These are phyloP conservation scores for Mastomys natalensis DNA, from an alignment of 2,113 vertebrate species.

Conservation along the genomic window DNA sequence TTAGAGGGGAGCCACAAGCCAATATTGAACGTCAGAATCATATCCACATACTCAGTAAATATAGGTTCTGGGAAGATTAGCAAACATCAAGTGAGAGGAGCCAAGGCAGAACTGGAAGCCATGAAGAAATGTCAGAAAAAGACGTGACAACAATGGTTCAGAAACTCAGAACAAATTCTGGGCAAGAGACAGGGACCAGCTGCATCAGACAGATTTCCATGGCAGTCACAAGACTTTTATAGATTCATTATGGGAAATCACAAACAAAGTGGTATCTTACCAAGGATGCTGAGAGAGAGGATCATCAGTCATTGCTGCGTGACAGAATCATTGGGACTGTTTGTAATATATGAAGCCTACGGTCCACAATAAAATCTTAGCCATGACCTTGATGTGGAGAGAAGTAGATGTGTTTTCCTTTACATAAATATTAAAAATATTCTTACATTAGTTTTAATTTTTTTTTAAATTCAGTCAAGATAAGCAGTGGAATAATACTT, in stretches of 20 bases:
- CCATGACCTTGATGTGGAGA: neutral
- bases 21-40: neutral
- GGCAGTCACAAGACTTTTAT: neutral
- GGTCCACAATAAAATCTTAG: neutral
- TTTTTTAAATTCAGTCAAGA: neutral
- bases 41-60: neutral
- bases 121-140: slow-evolving; percentile 19
- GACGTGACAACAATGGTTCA: neutral
- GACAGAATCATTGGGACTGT: neutral
- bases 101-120: neutral
- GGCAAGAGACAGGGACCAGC: neutral
- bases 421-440: neutral
- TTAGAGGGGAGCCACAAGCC: neutral
- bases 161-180: slow-evolving; percentile 9
- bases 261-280: neutral
- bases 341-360: neutral
- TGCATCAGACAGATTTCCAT: neutral
- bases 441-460: neutral
- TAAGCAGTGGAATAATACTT: neutral
- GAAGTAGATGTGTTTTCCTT: neutral
- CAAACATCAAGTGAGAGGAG: neutral
- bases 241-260: neutral
- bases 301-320: neutral
- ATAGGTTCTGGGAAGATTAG: neutral
- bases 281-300: neutral